Evolutionary conservation across 1,140 invertebrate genomes (phyloP).

Genomic region (Trypoxylus dichotomus): DNA sequence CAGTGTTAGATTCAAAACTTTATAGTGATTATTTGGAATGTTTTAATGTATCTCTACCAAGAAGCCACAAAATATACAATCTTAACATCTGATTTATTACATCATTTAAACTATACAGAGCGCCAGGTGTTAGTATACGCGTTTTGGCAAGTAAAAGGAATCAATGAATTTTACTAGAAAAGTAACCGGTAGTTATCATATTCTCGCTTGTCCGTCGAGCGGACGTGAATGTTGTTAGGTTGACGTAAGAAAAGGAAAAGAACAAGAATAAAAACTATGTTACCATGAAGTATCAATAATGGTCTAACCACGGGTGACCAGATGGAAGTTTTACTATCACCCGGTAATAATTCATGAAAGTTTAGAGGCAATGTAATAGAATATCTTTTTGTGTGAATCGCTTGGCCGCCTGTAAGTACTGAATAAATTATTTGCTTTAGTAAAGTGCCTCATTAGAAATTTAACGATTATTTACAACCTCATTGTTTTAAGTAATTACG

Average conservation of each 20-base stretch:
- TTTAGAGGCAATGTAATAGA: constrained; percentile 28
- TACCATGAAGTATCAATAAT: constrained; percentile 26
- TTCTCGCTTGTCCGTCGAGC: too few species aligned
- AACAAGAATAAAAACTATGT: constrained; percentile 23
- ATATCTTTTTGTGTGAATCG: constrained; percentile 21
- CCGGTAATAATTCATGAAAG: constrained; percentile 24
- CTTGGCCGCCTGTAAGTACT: not conserved
- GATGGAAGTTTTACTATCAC: constrained; percentile 27
- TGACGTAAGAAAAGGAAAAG: not conserved
- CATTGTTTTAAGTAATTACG: constrained; percentile 29
- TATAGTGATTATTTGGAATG: too few species aligned
- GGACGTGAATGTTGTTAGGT: not conserved
- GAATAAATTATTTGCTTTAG: constrained; percentile 31
- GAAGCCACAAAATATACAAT: too few species aligned
- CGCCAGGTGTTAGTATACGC: too few species aligned
- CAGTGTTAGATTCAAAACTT: too few species aligned
- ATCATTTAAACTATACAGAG: too few species aligned
- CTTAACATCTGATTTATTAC: too few species aligned
- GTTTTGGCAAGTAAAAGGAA: too few species aligned
- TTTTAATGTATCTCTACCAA: too few species aligned
- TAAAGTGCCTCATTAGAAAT: constrained; percentile 29
- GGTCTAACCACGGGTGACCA: constrained; percentile 26
- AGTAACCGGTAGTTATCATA: too few species aligned
- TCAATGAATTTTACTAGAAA: too few species aligned
- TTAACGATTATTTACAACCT: constrained; percentile 29